These are phyloP conservation scores for Papilio elwesi DNA, from an alignment of 2,888 invertebrate genomes.

Conservation along the genomic window DNA sequence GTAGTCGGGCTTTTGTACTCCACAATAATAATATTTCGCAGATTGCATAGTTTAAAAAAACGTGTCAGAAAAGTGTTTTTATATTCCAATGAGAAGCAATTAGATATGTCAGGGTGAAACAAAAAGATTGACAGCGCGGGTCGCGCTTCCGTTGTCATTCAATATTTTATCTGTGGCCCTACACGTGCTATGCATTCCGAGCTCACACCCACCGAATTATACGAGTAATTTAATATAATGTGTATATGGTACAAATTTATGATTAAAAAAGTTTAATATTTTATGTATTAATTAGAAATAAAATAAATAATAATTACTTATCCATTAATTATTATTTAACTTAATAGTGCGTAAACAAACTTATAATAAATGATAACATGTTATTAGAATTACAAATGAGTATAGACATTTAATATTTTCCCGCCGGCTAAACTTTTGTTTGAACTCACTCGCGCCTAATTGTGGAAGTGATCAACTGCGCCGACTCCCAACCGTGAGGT, in stretches of 20 bases:
- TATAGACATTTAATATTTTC: conserved; percentile 33
- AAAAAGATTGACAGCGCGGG: conserved; percentile 66
- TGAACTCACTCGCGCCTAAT: conserved; percentile 64
- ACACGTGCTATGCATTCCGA: conserved; percentile 62
- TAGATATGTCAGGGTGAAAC: conserved; percentile 61
- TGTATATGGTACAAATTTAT: no score
- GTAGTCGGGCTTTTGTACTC: no score
- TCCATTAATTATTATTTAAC: no score
- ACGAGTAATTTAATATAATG: neutral
- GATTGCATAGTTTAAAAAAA: conserved; percentile 22
- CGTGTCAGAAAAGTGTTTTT: conserved; percentile 39
- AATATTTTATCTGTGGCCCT: conserved; percentile 50
- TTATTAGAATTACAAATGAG: conserved; percentile 16
- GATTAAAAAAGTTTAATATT: no score
- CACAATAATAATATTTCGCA: neutral
- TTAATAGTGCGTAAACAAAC: neutral
- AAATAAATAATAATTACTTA: no score
- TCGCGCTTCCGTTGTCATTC: conserved; percentile 67
- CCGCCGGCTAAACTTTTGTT: conserved; percentile 47
- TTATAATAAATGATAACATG: neutral
- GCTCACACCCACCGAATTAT: conserved; percentile 8
- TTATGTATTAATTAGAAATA: no score
- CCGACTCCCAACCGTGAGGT: conserved; percentile 62
- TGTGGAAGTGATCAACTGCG: conserved; percentile 65
- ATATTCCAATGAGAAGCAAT: conserved; percentile 57